Base-by-base conservation (phyloP, 92 coral and sea anemone species). In the Metridium senile region DNA sequence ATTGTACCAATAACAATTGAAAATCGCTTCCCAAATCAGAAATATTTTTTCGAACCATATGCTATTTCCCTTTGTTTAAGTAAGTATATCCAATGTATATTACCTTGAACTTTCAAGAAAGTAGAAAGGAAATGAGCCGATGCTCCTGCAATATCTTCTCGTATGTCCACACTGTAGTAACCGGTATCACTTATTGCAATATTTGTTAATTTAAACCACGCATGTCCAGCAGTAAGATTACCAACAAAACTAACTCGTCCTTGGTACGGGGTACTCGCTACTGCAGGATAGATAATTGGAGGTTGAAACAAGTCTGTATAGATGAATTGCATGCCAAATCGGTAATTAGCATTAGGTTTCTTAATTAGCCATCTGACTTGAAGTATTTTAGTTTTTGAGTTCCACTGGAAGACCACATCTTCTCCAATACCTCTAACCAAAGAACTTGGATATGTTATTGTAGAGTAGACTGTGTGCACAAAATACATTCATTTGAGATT, bases 201-300 rank as follows among this genome's bases (percentile, higher is more conserved):
- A 61, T 61, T 61, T 23, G 66, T 2, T 61, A 61, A 7, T 18
- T 61, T 61, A 27, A 61, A 61, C 66, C 66, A 61, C 1, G 66
- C 66, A 61, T 61, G 19, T 26, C 66, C 66, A 10, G 32, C 31
- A 61, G 66, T 61, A 6, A 61, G 32, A 61, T 61, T 61, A 7
- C 66, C 66, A 61, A 61, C 66, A 61, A 61, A 61, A 61, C 66
- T 22, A 26, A 61, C 19, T 61, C 66, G 66, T 61, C 66, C 66
- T 2, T 61, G 17, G 66, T 61, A 61, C 49, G 6, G n/a, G n/a
- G n/a, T 13, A 39, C 13, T 39, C 13, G 49, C 49, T 39, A 39
- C 6, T 4, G 49, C 13, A 39, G 49, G 49, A 39, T 39, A 4
- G 49, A 39, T 39, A n/a, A n/a, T n/a, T 6, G 49, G 8, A 39